Percentiles rank a stretch among this genome's conserved stretches.
phyloP scores from a whole-genome alignment of 2,113 vertebrate species.

The Zosterops lateralis region DNA sequence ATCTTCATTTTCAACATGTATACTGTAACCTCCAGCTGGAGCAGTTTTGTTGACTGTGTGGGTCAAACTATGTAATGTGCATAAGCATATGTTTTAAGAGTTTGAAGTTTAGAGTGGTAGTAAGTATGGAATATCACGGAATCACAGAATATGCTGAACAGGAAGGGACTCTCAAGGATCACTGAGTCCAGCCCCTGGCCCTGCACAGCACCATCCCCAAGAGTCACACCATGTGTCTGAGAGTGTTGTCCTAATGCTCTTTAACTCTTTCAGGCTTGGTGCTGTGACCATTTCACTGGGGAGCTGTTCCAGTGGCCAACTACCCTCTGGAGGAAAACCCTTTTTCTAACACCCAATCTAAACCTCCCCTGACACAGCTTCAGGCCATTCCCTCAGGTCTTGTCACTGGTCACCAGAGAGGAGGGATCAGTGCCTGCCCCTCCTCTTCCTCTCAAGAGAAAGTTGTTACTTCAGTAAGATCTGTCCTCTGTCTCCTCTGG shows the following conservation, averaged over 20 bases:
- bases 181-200: rapidly evolving
- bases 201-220: neutral
- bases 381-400: neutral
- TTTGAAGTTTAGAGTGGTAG: neutral
- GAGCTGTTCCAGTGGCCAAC: neutral
- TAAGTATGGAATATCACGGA: rapidly evolving
- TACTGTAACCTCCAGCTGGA: neutral
- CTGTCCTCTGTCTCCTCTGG: neutral
- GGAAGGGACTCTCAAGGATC: neutral
- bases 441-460: neutral
- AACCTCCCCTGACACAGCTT: neutral
- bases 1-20: neutral
- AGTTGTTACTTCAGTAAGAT: neutral
- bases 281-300: neutral
- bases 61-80: neutral
- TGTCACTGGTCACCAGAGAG: neutral
- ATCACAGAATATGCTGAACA: neutral
- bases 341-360: neutral
- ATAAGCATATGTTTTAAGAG: neutral
- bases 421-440: neutral
- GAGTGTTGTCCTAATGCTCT: neutral
- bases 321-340: neutral
- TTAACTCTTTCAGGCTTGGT: neutral
- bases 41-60: neutral
- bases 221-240: neutral